Base-by-base conservation (phyloP, 2,888 invertebrate genomes). In the Agonum fuliginosum region DNA sequence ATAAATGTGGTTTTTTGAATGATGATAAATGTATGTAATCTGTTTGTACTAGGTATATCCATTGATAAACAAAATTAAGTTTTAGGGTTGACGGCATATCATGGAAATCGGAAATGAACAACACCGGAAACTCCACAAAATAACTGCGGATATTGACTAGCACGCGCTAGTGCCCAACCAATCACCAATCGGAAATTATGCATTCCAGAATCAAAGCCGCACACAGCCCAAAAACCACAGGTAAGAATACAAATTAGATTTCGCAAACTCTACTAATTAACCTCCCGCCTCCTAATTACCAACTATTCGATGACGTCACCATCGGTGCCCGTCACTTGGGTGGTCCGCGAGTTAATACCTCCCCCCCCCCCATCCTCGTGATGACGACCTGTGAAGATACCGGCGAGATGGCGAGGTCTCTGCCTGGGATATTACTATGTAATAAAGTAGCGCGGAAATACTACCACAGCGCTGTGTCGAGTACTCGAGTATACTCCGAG, bases 251-350 rank as follows among this genome's bases (percentile, higher is more conserved):
- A 37, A 37, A 37, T n/a, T 12, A 37, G 17, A 8, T 17, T 10
- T 3, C 3, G n/a, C 3, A 17, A 17, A 48, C 48, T n/a, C n/a
- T 17, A 8, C 20, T 17, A 48, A 48, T 48, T 48, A 48, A 34
- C n/a, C n/a, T 54, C 37, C 24, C 20, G 8, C 19, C 10, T 20
- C 67, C n/a, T 37, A 67, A 67, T 67, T 41, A 67, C 19, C 41
- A 67, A 30, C 17, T 71, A 30, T 24, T 43, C 10, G 14, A 27
- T 71, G 71, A 71, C 71, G 71, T 71, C 71, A 71, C 46, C n/a
- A 27, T 10, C 48, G n/a, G 65, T 6, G 37, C 19, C 24, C 65
- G 37, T 65, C 17, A 30, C 71, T 48, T 71, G 71, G 71, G 71
- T 71, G 71, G 71, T 71, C 71, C 54, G 54, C 54, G 54, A 54